Base-by-base conservation (phyloP, 2,888 invertebrate species). In the Drosophila buzzatii region DNA sequence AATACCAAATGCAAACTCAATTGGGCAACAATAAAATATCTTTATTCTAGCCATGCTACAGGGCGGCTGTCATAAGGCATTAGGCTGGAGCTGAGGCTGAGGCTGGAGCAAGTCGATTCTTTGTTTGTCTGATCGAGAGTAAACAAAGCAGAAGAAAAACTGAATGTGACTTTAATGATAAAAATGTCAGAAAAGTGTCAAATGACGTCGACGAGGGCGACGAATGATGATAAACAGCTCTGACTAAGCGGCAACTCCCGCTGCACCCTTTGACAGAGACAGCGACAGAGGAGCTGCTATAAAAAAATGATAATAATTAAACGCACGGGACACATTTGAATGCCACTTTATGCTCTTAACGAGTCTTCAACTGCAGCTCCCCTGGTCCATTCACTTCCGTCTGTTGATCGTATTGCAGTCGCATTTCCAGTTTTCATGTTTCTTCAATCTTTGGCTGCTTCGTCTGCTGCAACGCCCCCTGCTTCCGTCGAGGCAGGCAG, bases 281-380 rank as follows among this genome's bases (percentile, higher is more conserved):
- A 16, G 7, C 2, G 18, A 3, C 27, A 33, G 59, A 59, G 49
- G 39, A 51, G 5, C 33, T 59, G 53, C 60, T 51, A 45, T 45
- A 55, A 41, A n/a, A 82, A 79, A 79, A 81, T 81, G 74, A 89
- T 71, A 73, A 82, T 85, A 90, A 91, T 91, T 90, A 89, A 91
- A 90, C 81, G 87, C 91, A 90, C 90, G 90, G 80, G 89, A 85
- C 90, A 81, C 74, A 91, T 88, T 80, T 82, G 73, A 82, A 76
- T 91, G 74, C 53, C 56, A 73, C 47, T 69, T 65, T 65, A 73
- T 76, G 67, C 45, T 64, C 70, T 59, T 49, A 59, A 57, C 41
- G 42, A 33, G 39, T 57, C 59, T 45, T 61, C 52, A 9, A 16
- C 39, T 56, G 42, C 35, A 41, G 55, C 10, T 39, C 23, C 51